These are phyloP conservation scores for Helarctos malayanus DNA, from an alignment of 2,797 vertebrate species.

Conservation along the genomic window DNA sequence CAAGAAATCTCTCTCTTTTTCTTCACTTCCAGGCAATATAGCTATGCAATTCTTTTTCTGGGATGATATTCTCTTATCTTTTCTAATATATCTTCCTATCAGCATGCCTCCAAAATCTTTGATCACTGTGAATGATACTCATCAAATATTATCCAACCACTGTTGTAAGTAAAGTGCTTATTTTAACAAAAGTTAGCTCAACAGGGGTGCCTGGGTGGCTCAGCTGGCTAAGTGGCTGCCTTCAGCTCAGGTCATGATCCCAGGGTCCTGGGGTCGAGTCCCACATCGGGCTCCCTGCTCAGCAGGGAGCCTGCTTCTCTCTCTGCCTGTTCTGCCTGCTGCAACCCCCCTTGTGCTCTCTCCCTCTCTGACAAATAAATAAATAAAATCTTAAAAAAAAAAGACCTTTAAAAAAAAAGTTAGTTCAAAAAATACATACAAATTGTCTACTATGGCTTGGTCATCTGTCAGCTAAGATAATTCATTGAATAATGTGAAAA, in stretches of 20 bases:
- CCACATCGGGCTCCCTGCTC: too few relatives aligned
- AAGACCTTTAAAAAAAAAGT: too few relatives aligned
- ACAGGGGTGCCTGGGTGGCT: too few relatives aligned
- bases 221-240: too few relatives aligned
- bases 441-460: not conserved
- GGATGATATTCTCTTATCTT: not conserved
- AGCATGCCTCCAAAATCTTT: conserved; percentile 10
- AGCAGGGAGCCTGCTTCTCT: too few relatives aligned
- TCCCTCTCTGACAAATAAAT: too few relatives aligned
- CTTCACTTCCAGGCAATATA: conserved; percentile 1
- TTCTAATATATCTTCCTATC: conserved; percentile 7
- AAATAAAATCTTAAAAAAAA: too few relatives aligned
- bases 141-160: conserved; percentile 19
- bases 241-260: too few relatives aligned
- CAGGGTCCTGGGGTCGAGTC: too few relatives aligned
- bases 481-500: conserved; percentile 15
- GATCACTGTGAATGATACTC: not conserved
- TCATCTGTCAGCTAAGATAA: conserved; percentile 9
- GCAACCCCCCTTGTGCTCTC: too few relatives aligned
- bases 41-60: not conserved
- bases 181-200: conserved; percentile 22
- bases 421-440: not conserved
- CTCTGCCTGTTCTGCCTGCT: too few relatives aligned
- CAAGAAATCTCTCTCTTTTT: conserved; percentile 13
- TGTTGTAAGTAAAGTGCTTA: conserved; percentile 4